These are phyloP conservation scores for Drosophila equinoxialis DNA, from an alignment of 1,140 invertebrate species.

Conservation along the genomic window DNA sequence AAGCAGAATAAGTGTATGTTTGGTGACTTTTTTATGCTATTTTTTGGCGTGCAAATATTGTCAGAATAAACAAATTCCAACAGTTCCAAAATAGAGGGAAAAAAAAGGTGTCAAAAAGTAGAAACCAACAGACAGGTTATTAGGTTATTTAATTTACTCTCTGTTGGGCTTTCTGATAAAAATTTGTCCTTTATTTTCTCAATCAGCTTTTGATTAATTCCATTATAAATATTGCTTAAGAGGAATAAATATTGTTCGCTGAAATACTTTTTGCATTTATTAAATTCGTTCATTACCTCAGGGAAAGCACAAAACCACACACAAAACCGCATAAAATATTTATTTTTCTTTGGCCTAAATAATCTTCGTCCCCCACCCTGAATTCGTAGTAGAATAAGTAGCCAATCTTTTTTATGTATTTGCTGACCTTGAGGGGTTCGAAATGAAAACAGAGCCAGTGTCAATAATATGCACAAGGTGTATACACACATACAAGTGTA, in stretches of 20 bases:
- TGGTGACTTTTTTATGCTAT: conserved; percentile 32
- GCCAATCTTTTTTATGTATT: conserved; percentile 44
- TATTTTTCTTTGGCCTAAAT: conserved; percentile 35
- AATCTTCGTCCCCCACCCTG: conserved; percentile 1
- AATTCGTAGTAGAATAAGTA: conserved; percentile 25
- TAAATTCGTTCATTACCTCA: conserved; percentile 17
- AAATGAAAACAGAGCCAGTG: conserved; percentile 17
- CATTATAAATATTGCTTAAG: too few species aligned
- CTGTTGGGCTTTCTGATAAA: too few species aligned
- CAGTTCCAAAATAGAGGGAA: neutral
- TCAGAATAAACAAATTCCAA: conserved; percentile 44
- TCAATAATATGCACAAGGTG: conserved; percentile 1
- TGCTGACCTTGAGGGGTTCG: conserved; percentile 59
- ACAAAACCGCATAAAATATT: conserved; percentile 44
- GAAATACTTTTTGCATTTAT: conserved; percentile 7
- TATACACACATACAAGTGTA: neutral
- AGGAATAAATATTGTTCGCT: neutral
- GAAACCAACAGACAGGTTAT: conserved; percentile 14
- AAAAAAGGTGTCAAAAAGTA: conserved; percentile 43
- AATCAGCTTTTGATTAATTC: neutral
- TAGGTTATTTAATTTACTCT: too few species aligned
- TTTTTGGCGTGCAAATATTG: conserved; percentile 38
- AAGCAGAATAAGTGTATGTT: conserved; percentile 3
- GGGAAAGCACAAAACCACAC: conserved; percentile 4
- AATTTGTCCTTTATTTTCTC: too few species aligned